Conservation (phyloP, 53 echinoderm and acorn worm genomes). For the Apostichopus leukothele region DNA sequence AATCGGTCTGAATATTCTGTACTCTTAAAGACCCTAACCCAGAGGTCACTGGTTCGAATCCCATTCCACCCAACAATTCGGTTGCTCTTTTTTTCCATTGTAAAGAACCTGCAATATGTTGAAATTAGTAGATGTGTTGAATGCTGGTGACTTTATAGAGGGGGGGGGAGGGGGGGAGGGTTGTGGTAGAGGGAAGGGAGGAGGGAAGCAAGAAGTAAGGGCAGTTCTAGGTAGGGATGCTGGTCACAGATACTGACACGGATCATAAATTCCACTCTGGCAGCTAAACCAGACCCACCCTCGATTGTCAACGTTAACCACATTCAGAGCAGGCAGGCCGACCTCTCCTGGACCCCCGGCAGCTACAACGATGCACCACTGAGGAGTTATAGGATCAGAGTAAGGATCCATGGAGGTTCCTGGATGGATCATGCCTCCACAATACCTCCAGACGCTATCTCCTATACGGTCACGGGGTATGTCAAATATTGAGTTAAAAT, state of each 20-base stretch:
- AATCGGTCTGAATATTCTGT: too few relatives aligned
- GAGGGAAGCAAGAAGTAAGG: neutral
- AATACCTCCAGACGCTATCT: conserved; percentile 60
- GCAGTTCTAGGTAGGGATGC: neutral
- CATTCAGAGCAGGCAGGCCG: conserved; percentile 73
- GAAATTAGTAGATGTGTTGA: too few relatives aligned
- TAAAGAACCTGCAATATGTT: too few relatives aligned
- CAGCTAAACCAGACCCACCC: conserved; percentile 78
- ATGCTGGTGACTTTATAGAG: too few relatives aligned
- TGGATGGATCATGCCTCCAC: conserved; percentile 62
- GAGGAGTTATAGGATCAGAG: conserved; percentile 78
- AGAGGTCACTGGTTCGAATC: too few relatives aligned
- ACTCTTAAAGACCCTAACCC: too few relatives aligned
- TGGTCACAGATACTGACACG: neutral
- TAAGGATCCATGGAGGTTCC: conserved; percentile 46
- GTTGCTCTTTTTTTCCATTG: too few relatives aligned
- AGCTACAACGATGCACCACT: conserved; percentile 78
- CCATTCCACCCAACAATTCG: too few relatives aligned
- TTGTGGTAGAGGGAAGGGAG: neutral
- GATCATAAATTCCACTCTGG: neutral
- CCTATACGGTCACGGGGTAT: conserved; percentile 69
- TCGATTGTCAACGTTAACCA: conserved; percentile 75
- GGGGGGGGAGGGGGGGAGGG: neutral
- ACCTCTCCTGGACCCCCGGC: conserved; percentile 79
- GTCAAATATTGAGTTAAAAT: neutral